A percentile compares a stretch with the other conserved stretches of the same genome.
Evolutionary conservation across 2,797 vertebrate species (phyloP).

Genomic region (Glyptemys insculpta): DNA sequence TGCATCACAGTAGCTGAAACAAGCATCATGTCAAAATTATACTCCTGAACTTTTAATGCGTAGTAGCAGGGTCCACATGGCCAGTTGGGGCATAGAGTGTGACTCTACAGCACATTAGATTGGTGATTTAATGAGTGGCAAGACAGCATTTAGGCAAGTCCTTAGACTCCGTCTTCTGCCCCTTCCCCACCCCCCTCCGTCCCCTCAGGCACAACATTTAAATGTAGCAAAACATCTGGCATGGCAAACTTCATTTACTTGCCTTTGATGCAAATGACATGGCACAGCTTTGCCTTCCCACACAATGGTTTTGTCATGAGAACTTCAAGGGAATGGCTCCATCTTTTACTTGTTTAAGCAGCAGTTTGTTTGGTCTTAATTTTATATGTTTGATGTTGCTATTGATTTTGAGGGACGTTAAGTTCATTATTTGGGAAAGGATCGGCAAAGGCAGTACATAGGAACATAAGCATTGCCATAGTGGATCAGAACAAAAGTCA

Average conservation of each 20-base stretch:
- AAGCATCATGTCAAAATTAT: background rate
- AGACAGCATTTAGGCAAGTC: background rate
- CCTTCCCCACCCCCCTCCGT: no score
- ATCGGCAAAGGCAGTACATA: background rate
- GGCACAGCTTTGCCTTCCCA: slow-evolving; percentile 47
- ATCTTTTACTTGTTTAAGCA: slow-evolving; percentile 47
- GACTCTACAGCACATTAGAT: no score
- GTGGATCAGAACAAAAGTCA: slow-evolving; percentile 33
- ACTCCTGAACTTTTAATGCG: background rate
- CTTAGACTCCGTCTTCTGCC: background rate
- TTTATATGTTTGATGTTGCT: slow-evolving; percentile 44
- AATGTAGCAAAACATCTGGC: background rate
- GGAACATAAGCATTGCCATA: background rate
- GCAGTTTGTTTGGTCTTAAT: background rate
- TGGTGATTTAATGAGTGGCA: no score
- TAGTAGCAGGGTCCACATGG: background rate
- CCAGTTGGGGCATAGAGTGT: background rate
- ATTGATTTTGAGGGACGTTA: background rate
- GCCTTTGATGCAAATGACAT: slow-evolving; percentile 61
- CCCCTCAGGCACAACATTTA: slow-evolving; percentile 9
- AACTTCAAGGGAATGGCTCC: slow-evolving; percentile 56
- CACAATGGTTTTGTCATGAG: slow-evolving; percentile 54
- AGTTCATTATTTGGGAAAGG: background rate
- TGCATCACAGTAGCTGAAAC: slow-evolving; percentile 8
- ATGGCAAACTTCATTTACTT: slow-evolving; percentile 59